These are phyloP conservation scores for Serinus canaria DNA, from an alignment of 2,113 vertebrate genomes.

Conservation along the genomic window DNA sequence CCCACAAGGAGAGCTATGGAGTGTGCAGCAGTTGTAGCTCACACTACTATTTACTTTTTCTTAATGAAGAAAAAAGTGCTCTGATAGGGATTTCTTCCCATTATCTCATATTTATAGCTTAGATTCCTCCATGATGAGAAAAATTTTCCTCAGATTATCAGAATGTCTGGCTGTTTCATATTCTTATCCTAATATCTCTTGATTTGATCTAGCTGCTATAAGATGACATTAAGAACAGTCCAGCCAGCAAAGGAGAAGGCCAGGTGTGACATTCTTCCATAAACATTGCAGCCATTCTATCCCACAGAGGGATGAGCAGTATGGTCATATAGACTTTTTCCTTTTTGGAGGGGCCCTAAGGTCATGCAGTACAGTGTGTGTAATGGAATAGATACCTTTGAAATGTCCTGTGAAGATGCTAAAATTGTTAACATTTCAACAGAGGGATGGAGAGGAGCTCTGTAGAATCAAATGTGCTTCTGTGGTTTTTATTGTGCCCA, in stretches of 20 bases:
- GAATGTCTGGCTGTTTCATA: not conserved
- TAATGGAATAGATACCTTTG: not conserved
- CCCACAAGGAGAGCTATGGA: not conserved
- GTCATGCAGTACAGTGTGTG: not conserved
- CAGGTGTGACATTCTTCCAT: not conserved
- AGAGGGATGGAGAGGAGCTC: not conserved
- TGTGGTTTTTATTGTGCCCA: not conserved
- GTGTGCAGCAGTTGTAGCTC: not conserved
- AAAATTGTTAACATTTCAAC: not conserved
- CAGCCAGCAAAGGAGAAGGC: not conserved
- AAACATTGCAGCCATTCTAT: not conserved
- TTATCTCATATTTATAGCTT: not conserved
- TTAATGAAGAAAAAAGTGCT: not conserved
- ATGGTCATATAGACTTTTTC: not conserved
- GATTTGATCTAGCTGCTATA: not conserved
- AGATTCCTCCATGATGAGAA: not conserved
- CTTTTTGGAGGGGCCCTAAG: not conserved
- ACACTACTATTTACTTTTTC: not conserved
- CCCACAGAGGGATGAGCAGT: not conserved
- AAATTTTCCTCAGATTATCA: not conserved
- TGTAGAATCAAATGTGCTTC: not conserved
- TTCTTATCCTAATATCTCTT: not conserved
- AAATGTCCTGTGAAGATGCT: not conserved
- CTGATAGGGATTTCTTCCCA: not conserved
- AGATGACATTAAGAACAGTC: not conserved